Evolutionary conservation across 2,113 vertebrate species (phyloP), one percentile per base, ranked within the genome.

Genomic region (Poicephalus meyeri): DNA sequence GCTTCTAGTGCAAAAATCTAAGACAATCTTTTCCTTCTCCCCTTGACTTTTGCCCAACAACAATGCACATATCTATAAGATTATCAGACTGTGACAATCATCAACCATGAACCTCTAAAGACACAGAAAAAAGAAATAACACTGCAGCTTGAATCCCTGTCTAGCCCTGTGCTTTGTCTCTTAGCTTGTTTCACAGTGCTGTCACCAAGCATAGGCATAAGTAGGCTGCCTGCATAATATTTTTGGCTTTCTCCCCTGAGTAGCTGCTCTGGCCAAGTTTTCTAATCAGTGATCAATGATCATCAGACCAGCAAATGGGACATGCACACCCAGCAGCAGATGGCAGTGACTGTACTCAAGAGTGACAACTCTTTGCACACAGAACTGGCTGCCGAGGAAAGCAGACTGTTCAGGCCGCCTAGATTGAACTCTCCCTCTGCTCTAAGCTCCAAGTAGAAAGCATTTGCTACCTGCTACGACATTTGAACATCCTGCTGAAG

Each of bases 301-400:
- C 35, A 91, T 15, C 29, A 78, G 82, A 70, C 80, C 86, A 86
- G 44, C 35, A 91, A 96, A 93, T 37, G 60, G 88, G 88, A 72
- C 50, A 26, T 44, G 25, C 1, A 13, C 64, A 88, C 39, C 50
- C 86, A 84, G 88, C 28, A 80, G 91, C 95, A 95, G 95, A 91
- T 90, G 93, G 72, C 55, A 88, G 72, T 44, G 80, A 31, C 90
- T 91, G 66, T 58, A 55, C 58, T 94, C 72, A 80, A 83, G 72
- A 86, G 41, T 65, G 69, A 86, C 63, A 74, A 41, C 31, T 93
- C 64, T 88, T 80, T 79, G 76, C 50, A 74, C 0, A 0, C 61
- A 94, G 64, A 90, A 55, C 42, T 86, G 71, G 29, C 71, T 86
- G 68, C 60, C 76, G 47, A 90, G 23, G 47, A 55, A 86, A 84